Evolutionary conservation across 1,140 invertebrate species (phyloP).

Genomic region (Globodera ellingtonae): DNA sequence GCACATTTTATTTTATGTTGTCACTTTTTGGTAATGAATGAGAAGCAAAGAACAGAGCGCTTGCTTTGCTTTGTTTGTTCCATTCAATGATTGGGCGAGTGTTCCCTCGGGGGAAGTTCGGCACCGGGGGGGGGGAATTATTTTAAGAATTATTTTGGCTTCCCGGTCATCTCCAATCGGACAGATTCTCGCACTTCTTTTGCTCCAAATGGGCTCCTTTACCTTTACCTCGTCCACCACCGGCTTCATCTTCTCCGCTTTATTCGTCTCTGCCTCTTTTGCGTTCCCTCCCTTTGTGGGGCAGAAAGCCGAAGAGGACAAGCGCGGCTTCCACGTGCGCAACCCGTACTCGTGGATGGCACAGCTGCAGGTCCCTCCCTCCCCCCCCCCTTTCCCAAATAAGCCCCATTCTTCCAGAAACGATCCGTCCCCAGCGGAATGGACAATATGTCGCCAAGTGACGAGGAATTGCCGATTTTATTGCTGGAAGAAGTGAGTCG

Average conservation of each 20-base stretch:
- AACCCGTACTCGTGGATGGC: conserved; percentile 36
- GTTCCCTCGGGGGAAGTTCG: too few species aligned
- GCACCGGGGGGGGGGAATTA: too few species aligned
- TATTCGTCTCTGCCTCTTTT: not conserved
- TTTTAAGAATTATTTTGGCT: too few species aligned
- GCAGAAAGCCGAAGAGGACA: conserved; percentile 8
- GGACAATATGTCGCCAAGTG: not conserved
- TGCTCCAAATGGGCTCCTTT: too few species aligned
- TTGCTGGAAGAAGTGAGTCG: conserved; percentile 3
- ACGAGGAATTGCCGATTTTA: not conserved
- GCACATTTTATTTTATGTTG: not conserved
- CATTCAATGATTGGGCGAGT: too few species aligned
- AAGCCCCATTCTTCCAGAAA: not conserved
- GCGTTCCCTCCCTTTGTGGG: not conserved
- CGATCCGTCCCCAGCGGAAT: not conserved
- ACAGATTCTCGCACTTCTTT: too few species aligned
- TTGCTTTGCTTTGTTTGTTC: too few species aligned
- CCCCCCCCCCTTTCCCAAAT: not conserved
- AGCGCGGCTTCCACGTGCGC: conserved; percentile 7
- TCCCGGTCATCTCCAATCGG: too few species aligned
- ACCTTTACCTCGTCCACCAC: too few species aligned
- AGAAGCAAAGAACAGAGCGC: too few species aligned
- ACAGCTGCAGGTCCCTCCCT: not conserved
- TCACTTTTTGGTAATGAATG: not conserved
- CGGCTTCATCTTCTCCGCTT: too few species aligned